Percentiles rank a stretch among this genome's conserved stretches.
phyloP scores from a whole-genome alignment of 2,888 invertebrate genomes.

The Calephelis perditalis region DNA sequence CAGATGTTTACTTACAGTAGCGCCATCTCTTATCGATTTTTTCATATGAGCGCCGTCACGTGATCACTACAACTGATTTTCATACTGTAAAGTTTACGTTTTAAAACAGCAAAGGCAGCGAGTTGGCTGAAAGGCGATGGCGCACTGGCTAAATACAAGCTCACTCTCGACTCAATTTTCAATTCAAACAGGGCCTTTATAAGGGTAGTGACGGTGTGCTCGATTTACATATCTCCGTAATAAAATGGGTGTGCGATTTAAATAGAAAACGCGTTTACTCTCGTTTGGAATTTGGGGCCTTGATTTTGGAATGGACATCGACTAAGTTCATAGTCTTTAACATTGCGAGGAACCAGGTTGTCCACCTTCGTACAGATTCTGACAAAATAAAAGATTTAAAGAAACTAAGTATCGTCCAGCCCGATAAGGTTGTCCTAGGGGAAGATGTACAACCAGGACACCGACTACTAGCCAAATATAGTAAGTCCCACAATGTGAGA shows the following conservation, averaged over 20 bases:
- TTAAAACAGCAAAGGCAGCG: slow-evolving; percentile 47
- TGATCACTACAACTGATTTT: slow-evolving; percentile 3
- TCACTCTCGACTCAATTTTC: slow-evolving; percentile 74
- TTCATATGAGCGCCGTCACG: neutral
- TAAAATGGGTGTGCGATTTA: slow-evolving; percentile 71
- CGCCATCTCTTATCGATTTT: slow-evolving; percentile 4
- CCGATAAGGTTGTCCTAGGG: too few species aligned
- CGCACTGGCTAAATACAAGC: slow-evolving; percentile 65
- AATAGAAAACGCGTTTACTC: slow-evolving; percentile 53
- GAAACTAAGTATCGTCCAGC: too few species aligned
- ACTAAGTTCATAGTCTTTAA: too few species aligned
- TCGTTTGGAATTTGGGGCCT: slow-evolving; percentile 18
- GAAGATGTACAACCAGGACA: too few species aligned
- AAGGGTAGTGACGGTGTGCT: slow-evolving; percentile 77
- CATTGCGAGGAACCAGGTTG: too few species aligned
- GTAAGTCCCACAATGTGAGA: too few species aligned
- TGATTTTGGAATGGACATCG: slow-evolving; percentile 4
- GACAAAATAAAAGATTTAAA: too few species aligned
- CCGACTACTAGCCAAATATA: too few species aligned
- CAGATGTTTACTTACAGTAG: slow-evolving; percentile 5
- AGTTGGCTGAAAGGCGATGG: slow-evolving; percentile 73
- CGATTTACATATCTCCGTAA: slow-evolving; percentile 78
- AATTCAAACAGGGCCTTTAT: slow-evolving; percentile 77
- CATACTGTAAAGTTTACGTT: slow-evolving; percentile 8
- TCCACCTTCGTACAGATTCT: too few species aligned